Percentiles rank a stretch among this genome's conserved stretches.
Conservation (phyloP, 2,888 invertebrate genomes). For the Lordiphosa fenestrarum region DNA sequence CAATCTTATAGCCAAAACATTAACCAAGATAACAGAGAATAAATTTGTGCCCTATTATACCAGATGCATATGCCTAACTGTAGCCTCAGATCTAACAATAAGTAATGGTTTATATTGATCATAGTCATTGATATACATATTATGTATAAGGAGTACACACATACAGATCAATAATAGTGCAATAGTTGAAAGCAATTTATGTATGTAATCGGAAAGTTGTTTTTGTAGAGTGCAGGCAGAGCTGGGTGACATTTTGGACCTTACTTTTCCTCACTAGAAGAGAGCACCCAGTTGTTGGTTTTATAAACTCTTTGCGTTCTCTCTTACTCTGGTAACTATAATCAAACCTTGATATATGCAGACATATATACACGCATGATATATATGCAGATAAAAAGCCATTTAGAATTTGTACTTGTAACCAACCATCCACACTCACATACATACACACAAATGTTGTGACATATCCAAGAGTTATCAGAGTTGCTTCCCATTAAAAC, state of each 20-base stretch:
- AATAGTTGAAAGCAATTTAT: conserved; percentile 47
- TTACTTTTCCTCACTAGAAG: no score
- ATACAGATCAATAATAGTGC: conserved; percentile 42
- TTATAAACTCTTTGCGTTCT: not conserved
- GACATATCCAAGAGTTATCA: not conserved
- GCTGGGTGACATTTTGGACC: no score
- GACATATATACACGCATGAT: not conserved
- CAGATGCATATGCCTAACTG: no score
- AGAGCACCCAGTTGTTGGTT: no score
- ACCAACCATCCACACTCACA: no score
- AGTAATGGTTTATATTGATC: conserved; percentile 7
- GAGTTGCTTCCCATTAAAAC: conserved; percentile 20
- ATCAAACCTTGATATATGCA: conserved; percentile 18
- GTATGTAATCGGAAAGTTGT: conserved; percentile 1
- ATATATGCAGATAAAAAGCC: conserved; percentile 1
- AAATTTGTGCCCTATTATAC: conserved; percentile 30
- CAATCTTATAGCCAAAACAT: conserved; percentile 25
- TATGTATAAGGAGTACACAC: conserved; percentile 2
- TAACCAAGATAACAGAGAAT: conserved; percentile 15
- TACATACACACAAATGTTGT: not conserved
- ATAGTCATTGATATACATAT: conserved; percentile 18
- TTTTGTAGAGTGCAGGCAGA: no score
- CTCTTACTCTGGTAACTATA: conserved; percentile 10
- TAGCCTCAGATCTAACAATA: no score
- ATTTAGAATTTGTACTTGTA: conserved; percentile 5